Percentiles rank a stretch among this genome's conserved stretches.
phyloP scores from a whole-genome alignment of 2,113 vertebrate species.

The Dipodomys stephensi region DNA sequence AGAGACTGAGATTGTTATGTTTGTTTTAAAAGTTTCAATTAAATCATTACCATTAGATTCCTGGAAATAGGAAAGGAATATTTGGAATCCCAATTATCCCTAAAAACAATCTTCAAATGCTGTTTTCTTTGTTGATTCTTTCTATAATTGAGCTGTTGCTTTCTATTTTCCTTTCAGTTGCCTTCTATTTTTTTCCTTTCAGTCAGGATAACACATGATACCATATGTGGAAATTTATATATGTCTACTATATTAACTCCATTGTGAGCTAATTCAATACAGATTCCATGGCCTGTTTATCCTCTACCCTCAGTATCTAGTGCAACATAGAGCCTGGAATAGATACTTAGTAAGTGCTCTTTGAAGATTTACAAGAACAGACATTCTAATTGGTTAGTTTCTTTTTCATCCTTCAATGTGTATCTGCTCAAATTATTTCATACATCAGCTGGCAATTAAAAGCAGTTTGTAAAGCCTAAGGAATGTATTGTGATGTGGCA shows the following conservation, averaged over 20 bases:
- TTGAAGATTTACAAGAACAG: neutral
- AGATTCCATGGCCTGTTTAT: neutral
- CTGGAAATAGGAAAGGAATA: neutral
- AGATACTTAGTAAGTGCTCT: neutral
- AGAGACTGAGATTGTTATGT: neutral
- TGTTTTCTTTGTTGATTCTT: neutral
- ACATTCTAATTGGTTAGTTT: conserved; percentile 40
- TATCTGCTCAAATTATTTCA: conserved; percentile 1
- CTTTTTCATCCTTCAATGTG: neutral
- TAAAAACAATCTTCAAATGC: neutral
- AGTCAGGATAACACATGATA: neutral
- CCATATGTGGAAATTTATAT: neutral
- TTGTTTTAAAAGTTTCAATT: neutral
- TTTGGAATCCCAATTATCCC: neutral
- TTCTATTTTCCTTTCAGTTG: too few relatives aligned
- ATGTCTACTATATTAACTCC: neutral
- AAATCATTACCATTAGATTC: neutral
- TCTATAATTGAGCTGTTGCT: neutral
- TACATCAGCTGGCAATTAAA: conserved; percentile 40
- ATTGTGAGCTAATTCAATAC: neutral
- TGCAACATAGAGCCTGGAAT: neutral
- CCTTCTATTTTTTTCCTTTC: neutral
- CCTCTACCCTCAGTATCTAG: neutral
- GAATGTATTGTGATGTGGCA: conserved; percentile 51
- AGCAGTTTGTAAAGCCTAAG: neutral